Conservation (phyloP, 2,797 vertebrate genomes). For the Sparidentex hasta region DNA sequence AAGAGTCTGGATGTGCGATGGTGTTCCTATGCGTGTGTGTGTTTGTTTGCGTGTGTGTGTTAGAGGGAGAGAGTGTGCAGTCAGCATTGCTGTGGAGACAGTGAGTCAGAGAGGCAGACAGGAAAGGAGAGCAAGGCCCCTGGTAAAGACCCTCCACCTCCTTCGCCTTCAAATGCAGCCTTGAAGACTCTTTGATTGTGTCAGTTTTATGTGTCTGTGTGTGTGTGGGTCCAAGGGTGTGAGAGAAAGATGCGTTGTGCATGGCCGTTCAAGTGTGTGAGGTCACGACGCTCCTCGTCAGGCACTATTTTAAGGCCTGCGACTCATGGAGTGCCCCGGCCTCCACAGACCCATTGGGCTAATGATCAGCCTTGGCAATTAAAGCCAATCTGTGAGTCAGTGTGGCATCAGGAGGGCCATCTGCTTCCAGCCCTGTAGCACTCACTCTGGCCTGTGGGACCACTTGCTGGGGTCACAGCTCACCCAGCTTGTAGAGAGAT, state of each 20-base stretch:
- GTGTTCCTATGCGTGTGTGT: conserved; percentile 11
- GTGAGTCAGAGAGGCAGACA: conserved; percentile 67
- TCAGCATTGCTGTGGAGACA: conserved; percentile 65
- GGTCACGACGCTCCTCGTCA: conserved; percentile 59
- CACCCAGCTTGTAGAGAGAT: conserved; percentile 74
- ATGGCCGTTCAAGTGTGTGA: conserved; percentile 49
- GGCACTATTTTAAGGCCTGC: conserved; percentile 77
- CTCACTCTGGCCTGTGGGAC: conserved; percentile 77
- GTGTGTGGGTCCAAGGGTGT: conserved; percentile 27
- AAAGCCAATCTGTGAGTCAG: conserved; percentile 84
- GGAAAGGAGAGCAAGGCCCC: conserved; percentile 40
- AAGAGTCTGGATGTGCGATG: conserved; percentile 41
- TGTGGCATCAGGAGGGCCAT: conserved; percentile 84
- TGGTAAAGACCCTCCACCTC: conserved; percentile 45
- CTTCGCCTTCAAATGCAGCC: conserved; percentile 48
- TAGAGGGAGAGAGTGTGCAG: conserved; percentile 28
- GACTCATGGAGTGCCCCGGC: conserved; percentile 71
- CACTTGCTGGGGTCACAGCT: conserved; percentile 81
- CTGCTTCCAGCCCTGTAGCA: conserved; percentile 80
- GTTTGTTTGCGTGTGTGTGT: conserved; percentile 12
- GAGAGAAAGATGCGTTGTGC: conserved; percentile 43
- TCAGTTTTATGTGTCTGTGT: conserved; percentile 41
- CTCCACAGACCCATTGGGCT: conserved; percentile 77
- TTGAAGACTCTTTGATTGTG: conserved; percentile 52
- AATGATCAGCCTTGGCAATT: conserved; percentile 84